These are phyloP conservation scores for Corythaeola cristata DNA, from an alignment of 2,113 vertebrate species.

Conservation along the genomic window DNA sequence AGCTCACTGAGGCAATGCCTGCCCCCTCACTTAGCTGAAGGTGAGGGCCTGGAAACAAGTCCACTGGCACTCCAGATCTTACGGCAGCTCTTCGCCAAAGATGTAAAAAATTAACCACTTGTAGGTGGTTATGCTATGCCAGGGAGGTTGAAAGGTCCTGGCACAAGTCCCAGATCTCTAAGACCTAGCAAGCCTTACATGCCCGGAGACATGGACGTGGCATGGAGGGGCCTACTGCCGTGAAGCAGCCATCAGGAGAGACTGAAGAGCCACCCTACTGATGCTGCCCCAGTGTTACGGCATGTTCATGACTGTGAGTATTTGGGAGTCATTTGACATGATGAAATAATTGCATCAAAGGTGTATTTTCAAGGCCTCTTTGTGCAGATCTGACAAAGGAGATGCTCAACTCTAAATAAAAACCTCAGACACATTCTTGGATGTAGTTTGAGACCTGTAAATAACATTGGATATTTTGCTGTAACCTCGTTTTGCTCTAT, in stretches of 20 bases:
- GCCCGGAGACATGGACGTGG: background rate
- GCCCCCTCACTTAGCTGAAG: background rate
- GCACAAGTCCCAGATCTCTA: background rate
- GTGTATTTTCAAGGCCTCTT: background rate
- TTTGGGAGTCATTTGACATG: background rate
- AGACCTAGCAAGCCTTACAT: background rate
- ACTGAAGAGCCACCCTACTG: background rate
- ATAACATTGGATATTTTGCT: background rate
- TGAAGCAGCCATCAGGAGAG: background rate
- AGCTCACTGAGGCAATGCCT: background rate
- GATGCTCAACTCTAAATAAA: background rate
- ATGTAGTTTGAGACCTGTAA: background rate
- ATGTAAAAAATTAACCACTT: background rate
- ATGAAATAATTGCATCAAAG: background rate
- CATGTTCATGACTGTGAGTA: background rate
- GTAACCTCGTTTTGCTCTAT: constrained; percentile 3
- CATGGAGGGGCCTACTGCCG: background rate
- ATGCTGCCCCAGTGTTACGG: background rate
- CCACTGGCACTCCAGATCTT: background rate
- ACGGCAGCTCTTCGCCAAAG: background rate
- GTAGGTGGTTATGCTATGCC: background rate
- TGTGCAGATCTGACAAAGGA: background rate
- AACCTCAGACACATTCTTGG: background rate
- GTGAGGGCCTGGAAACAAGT: background rate
- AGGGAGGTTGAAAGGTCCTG: background rate